Base-by-base conservation (phyloP, 2,113 vertebrate species). In the Pachycephala philippinensis region DNA sequence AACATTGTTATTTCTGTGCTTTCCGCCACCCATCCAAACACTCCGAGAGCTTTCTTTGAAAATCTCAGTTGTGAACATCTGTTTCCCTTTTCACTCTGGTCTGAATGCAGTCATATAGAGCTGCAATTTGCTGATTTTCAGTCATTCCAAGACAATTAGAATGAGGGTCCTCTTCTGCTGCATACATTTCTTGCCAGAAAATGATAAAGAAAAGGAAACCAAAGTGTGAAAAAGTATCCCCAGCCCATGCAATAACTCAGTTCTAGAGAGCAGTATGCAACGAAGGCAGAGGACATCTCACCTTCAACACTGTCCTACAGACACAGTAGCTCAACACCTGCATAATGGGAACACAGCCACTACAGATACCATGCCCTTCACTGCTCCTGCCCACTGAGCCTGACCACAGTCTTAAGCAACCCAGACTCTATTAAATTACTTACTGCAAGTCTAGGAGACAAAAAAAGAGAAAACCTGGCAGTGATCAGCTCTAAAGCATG, bases 61-160 rank as follows among this genome's bases (percentile, higher is more conserved):
- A 90, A 71, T 93, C 80, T 88, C 84, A 79, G 0, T 83, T 87
- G 64, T 47, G 56, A 97, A 93, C 96, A 97, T 94, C 88, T 90
- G 89, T 69, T 96, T 93, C 80, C 91, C 89, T 95, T 93, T 91
- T 70, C 59, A 63, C 37, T 69, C 87, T 89, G 47, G 53, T 91
- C 72, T 79, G 66, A 85, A 80, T 23, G 53, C 1, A 2, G 40
- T 72, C 61, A 65, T 23, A 54, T 0, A 84, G 69, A 84, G 30
- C 31, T 74, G 63, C 59, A 74, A 71, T 54, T 96, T 95, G 90
- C 56, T 88, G 85, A 22, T 80, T 71, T 80, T 77, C 75, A 94
- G 75, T 68, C 39, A 69, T 77, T 80, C 37, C 0, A 0, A 89
- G 37, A 83, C 64, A 91, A 63, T 52, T 31, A 85, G 47, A 88